phyloP scores from a whole-genome alignment of 2,797 vertebrate genomes.

The Natrix natrix region DNA sequence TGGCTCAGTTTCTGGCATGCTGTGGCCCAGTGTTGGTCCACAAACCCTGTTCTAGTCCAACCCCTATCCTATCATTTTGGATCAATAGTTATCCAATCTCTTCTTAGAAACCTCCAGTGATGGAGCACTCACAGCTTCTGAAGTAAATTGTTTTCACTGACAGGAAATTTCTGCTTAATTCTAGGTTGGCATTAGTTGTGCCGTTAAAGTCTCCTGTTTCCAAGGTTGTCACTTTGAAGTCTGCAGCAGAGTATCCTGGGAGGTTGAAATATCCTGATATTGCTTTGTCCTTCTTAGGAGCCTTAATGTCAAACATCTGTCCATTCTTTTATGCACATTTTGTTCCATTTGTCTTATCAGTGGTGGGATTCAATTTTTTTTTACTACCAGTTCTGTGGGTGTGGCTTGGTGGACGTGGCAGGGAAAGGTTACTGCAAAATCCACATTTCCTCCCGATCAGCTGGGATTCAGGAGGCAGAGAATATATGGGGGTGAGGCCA shows the following conservation, averaged over 20 bases:
- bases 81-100: not conserved
- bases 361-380: too few species aligned
- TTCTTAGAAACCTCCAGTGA: not conserved
- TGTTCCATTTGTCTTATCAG: not conserved
- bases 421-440: too few species aligned
- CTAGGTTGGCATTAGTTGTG: not conserved
- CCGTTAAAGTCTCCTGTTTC: not conserved
- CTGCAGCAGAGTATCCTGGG: not conserved
- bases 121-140: not conserved
- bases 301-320: not conserved
- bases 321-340: not conserved
- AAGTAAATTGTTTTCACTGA: too few species aligned
- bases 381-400: too few species aligned
- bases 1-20: too few species aligned
- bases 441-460: too few species aligned
- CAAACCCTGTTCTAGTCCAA: not conserved
- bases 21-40: too few species aligned
- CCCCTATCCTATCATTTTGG: not conserved
- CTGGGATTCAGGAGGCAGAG: too few species aligned
- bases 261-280: not conserved
- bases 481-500: too few species aligned
- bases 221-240: not conserved
- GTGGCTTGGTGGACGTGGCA: too few species aligned
- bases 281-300: not conserved
- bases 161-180: not conserved